Conservation (phyloP, 2,797 vertebrate genomes). For the Brachymystax lenok region DNA sequence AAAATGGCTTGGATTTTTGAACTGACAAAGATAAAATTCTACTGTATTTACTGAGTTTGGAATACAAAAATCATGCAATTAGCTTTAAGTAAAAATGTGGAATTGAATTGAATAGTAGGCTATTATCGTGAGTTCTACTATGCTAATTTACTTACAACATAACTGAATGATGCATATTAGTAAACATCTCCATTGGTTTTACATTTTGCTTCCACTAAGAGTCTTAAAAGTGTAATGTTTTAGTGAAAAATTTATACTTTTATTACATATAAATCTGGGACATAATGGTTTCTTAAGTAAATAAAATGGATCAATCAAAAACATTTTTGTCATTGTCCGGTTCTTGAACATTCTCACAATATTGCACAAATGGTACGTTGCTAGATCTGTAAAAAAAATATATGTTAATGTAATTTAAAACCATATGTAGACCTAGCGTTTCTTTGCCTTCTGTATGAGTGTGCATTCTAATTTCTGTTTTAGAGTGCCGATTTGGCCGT, state of each 20-base stretch:
- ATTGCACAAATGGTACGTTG: neutral
- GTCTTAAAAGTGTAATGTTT: constrained; percentile 24
- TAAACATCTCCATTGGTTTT: constrained; percentile 13
- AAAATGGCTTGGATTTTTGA: constrained; percentile 81
- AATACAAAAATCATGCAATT: constrained; percentile 6
- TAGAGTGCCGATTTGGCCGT: constrained; percentile 39
- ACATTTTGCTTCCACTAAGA: constrained; percentile 11
- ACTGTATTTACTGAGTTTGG: constrained; percentile 46
- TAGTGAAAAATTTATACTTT: constrained; percentile 10
- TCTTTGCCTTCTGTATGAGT: constrained; percentile 37
- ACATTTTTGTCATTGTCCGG: neutral
- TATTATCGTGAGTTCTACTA: constrained; percentile 6
- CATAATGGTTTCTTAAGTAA: constrained; percentile 19
- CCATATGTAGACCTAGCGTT: constrained; percentile 24
- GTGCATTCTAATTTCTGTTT: constrained; percentile 43
- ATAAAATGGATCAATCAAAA: constrained; percentile 33
- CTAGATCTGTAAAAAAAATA: neutral
- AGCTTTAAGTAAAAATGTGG: constrained; percentile 1
- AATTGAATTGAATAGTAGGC: constrained; percentile 21
- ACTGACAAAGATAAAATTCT: constrained; percentile 77
- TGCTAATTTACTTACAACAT: constrained; percentile 16
- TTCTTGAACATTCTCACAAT: neutral
- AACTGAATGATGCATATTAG: constrained; percentile 12
- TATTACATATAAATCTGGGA: constrained; percentile 7
- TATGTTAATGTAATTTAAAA: constrained; percentile 37